Percentiles rank a stretch among this genome's conserved stretches.
phyloP scores from a whole-genome alignment of 2,888 invertebrate genomes.

The Parasteatoda lunata region DNA sequence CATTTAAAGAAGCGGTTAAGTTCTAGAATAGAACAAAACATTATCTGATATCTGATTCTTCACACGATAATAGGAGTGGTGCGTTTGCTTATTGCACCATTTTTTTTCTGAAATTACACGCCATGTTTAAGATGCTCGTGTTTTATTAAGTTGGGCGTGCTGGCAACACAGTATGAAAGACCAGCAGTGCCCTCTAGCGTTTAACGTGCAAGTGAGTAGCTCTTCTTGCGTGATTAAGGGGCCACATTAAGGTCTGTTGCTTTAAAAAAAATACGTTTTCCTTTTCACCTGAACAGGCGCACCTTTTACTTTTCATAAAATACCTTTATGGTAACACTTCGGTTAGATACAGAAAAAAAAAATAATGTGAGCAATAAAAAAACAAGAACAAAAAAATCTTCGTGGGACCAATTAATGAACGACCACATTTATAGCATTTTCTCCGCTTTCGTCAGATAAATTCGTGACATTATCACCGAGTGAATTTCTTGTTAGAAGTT shows the following conservation, averaged over 20 bases:
- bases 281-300: not conserved
- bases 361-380: not conserved
- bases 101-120: constrained; percentile 38
- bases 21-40: not conserved
- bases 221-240: constrained; percentile 48
- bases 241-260: not conserved
- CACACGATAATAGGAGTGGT: constrained; percentile 32
- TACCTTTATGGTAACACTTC: not conserved
- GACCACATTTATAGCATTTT: constrained; percentile 14
- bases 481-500: constrained; percentile 26
- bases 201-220: constrained; percentile 1
- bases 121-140: constrained; percentile 34
- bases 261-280: constrained; percentile 21
- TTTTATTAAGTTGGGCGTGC: constrained; percentile 52
- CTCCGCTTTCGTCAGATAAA: constrained; percentile 19
- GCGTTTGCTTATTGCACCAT: constrained; percentile 6
- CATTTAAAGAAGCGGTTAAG: not conserved
- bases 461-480: constrained; percentile 23
- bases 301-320: constrained; percentile 8
- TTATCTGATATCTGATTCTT: constrained; percentile 24
- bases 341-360: constrained; percentile 6
- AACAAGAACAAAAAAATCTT: not conserved
- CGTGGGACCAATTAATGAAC: constrained; percentile 12
- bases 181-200: constrained; percentile 19
- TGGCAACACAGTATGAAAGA: constrained; percentile 14